Conservation (phyloP, 2,888 invertebrate genomes). For the Polyommatus iphigenia region DNA sequence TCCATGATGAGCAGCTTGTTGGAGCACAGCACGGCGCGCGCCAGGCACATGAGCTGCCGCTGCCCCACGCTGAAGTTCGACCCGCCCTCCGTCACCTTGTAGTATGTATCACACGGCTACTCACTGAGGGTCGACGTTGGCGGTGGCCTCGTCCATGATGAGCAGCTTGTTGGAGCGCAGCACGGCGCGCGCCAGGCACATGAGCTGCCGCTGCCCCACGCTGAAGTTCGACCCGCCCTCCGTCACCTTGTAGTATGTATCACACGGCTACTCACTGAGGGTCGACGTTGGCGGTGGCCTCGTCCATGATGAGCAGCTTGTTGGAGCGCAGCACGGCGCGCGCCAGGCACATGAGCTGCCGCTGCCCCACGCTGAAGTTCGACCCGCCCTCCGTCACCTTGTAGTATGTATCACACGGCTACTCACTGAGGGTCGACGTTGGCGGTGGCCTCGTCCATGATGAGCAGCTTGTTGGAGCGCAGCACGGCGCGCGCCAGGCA, state of each 20-base stretch:
- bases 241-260: too few relatives aligned
- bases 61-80: constrained; percentile 94
- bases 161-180: constrained; percentile 90
- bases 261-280: constrained; percentile 78
- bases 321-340: too few relatives aligned
- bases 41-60: constrained; percentile 92
- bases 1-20: constrained; percentile 91
- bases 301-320: constrained; percentile 85
- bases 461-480: constrained; percentile 87
- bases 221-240: constrained; percentile 80
- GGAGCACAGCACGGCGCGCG: constrained; percentile 90
- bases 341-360: too few relatives aligned
- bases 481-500: constrained; percentile 94
- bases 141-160: constrained; percentile 94
- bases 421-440: constrained; percentile 92
- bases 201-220: constrained; percentile 44
- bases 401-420: too few relatives aligned
- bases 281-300: constrained; percentile 96
- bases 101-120: constrained; percentile 79
- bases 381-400: too few relatives aligned
- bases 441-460: constrained; percentile 96
- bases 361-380: constrained; percentile 76
- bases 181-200: constrained; percentile 90
- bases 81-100: constrained; percentile 87
- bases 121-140: too few relatives aligned